These are phyloP conservation scores for Macrochelys suwanniensis DNA, from an alignment of 2,797 vertebrate species.

Conservation along the genomic window DNA sequence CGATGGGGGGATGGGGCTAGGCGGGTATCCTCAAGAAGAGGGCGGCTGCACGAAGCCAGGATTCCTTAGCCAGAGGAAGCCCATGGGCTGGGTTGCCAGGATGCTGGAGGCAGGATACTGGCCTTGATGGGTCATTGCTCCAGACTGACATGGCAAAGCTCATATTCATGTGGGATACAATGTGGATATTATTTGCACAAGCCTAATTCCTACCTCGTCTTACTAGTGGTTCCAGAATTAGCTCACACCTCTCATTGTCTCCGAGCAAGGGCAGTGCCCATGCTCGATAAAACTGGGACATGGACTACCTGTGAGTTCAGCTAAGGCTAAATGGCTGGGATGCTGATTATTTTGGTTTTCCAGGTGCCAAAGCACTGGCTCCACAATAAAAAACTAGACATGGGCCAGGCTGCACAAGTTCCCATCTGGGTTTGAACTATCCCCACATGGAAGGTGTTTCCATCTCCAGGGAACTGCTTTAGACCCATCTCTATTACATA, in stretches of 20 bases:
- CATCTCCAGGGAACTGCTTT: not conserved
- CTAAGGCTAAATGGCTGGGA: not conserved
- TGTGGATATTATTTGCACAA: not conserved
- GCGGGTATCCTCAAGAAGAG: not conserved
- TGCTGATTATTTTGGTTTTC: not conserved
- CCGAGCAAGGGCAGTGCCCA: not conserved
- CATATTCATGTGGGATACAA: not conserved
- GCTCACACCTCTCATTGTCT: not conserved
- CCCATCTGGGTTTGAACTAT: not conserved
- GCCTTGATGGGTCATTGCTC: not conserved
- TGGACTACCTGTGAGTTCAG: not conserved
- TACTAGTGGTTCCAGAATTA: not conserved
- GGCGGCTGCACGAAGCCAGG: not conserved
- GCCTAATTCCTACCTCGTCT: not conserved
- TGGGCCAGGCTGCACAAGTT: not conserved
- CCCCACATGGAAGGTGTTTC: not conserved
- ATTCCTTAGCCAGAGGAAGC: too few species aligned
- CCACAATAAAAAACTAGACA: not conserved
- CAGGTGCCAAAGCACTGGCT: not conserved
- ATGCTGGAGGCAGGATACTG: not conserved
- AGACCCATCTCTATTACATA: not conserved
- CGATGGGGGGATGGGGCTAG: accelerated
- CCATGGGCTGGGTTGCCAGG: too few species aligned
- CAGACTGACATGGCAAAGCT: not conserved
- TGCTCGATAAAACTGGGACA: not conserved